A percentile compares a stretch with the other conserved stretches of the same genome.
Conservation (phyloP, 2,113 vertebrate species). For the Siniperca knerii region DNA sequence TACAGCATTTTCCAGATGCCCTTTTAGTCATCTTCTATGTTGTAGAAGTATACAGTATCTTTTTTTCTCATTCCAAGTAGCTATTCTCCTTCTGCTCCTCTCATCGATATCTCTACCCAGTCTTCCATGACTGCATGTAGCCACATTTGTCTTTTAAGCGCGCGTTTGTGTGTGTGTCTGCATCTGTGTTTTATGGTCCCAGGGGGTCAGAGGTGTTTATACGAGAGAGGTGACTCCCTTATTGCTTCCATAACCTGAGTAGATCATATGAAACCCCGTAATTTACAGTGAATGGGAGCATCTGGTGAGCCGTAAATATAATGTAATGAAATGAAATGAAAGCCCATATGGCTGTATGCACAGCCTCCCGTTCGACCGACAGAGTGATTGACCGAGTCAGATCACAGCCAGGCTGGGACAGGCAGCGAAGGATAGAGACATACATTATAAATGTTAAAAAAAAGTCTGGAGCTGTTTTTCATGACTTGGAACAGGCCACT, state of each 20-base stretch:
- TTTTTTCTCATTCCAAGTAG: conserved; percentile 24
- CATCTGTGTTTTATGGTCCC: conserved; percentile 67
- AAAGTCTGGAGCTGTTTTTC: background rate
- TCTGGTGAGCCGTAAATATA: conserved; percentile 78
- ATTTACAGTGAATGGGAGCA: conserved; percentile 80
- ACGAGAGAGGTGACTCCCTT: conserved; percentile 75
- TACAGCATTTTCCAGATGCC: conserved; percentile 58
- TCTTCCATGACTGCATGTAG: conserved; percentile 32
- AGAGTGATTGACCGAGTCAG: conserved; percentile 42
- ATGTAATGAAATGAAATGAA: conserved; percentile 79
- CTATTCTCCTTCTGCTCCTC: conserved; percentile 39
- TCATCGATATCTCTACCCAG: conserved; percentile 24
- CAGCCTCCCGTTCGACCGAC: conserved; percentile 9
- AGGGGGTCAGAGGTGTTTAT: conserved; percentile 77
- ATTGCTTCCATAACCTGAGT: conserved; percentile 80
- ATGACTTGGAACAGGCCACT: background rate
- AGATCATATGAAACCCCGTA: conserved; percentile 78
- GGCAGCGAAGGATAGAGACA: background rate
- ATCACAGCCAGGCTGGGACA: background rate
- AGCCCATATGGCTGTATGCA: conserved; percentile 54
- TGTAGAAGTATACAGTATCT: conserved; percentile 35
- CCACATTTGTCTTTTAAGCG: conserved; percentile 52
- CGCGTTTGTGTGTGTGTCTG: conserved; percentile 29
- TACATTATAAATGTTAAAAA: conserved; percentile 9
- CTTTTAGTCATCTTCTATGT: conserved; percentile 58